Percentiles rank a stretch among this genome's conserved stretches.
These are phyloP conservation scores for Lichenostomus cassidix DNA, from an alignment of 2,113 vertebrate species.

Conservation along the genomic window DNA sequence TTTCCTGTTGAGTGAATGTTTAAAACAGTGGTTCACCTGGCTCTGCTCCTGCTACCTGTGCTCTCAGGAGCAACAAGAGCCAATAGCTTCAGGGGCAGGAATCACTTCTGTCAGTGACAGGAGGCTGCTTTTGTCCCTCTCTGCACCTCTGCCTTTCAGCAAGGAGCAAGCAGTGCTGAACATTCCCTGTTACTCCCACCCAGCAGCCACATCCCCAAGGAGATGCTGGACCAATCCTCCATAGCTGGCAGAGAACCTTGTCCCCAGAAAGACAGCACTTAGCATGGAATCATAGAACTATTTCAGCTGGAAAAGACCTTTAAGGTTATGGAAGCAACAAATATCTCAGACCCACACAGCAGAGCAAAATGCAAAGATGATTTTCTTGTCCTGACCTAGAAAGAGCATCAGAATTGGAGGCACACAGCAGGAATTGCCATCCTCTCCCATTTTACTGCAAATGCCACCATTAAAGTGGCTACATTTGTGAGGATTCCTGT, in stretches of 20 bases:
- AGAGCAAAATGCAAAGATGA: not conserved
- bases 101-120: not conserved
- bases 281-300: not conserved
- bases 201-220: not conserved
- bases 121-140: not conserved
- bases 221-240: not conserved
- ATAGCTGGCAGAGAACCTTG: not conserved
- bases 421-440: not conserved
- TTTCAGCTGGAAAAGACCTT: not conserved
- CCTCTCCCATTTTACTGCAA: not conserved
- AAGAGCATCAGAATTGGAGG: not conserved
- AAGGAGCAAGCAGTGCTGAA: not conserved
- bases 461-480: not conserved
- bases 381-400: not conserved
- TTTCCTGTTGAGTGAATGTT: not conserved
- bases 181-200: not conserved
- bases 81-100: not conserved
- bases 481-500: not conserved
- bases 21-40: not conserved
- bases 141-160: not conserved
- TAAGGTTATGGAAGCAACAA: not conserved
- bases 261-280: not conserved
- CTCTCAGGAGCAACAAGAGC: not conserved
- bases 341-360: not conserved
- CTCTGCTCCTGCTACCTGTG: not conserved